Base-by-base conservation (phyloP, 2,888 invertebrate genomes). In the Myathropa florea region DNA sequence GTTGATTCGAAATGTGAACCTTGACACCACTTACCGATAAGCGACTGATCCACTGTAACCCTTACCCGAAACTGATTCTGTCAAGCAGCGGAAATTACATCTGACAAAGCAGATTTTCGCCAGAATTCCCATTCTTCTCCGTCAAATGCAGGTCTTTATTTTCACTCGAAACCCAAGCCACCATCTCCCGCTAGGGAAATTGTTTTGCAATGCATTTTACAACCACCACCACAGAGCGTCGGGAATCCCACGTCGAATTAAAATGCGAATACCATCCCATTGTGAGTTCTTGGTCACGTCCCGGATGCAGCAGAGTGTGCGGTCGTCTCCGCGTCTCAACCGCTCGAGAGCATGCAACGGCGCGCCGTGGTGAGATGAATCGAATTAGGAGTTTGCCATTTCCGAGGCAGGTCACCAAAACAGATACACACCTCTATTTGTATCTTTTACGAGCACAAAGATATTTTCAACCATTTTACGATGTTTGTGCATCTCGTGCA, bases 211-310 rank as follows among this genome's bases (percentile, higher is more conserved):
- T 39, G 39, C 39, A 39, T 39, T 39, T 39, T 39, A 14, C n/a
- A 39, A 6, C 46, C 46, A 46, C 46, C 18, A 26, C 57, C 23
- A 30, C 57, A 26, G 21, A 70, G 24, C 61, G 24, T n/a, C 70
- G 21, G 33, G 23, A 67, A 46, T 60, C 57, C 24, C 57, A 64
- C 75, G 65, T 65, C 57, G 73, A 78, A 79, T 83, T 78, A 73
- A 83, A 83, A 70, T 83, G 78, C 79, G 73, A 79, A 83, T 75
- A 68, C 68, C 59, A 75, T 64, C 64, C 64, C 78, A 73, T 55
- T 78, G 73, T 78, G 46, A 83, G 73, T 79, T 79, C 79, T 70
- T 79, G 79, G 83, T 83, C 83, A 83, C 83, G 83, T 83, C 23
- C 57, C 36, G 53, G 23, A n/a, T 70, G 30, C 57, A 23, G 57